phyloP scores from a whole-genome alignment of 2,888 invertebrate species.

The Eristalinus sepulchralis region DNA sequence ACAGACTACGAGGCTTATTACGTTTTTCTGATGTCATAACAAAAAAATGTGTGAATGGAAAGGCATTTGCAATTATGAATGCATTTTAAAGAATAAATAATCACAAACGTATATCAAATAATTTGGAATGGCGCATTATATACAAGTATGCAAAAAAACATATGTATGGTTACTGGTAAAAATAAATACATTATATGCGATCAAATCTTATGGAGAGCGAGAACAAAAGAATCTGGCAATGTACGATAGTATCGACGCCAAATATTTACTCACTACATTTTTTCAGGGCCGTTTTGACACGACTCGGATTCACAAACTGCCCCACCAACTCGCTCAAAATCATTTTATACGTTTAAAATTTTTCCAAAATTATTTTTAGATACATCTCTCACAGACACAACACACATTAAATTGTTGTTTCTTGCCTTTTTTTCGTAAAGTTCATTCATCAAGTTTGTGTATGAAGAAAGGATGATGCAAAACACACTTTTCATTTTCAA shows the following conservation, averaged over 20 bases:
- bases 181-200: background rate
- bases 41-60: too few relatives aligned
- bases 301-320: constrained; percentile 15
- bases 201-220: background rate
- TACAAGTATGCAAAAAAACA: background rate
- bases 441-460: constrained; percentile 30
- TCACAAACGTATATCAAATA: too few relatives aligned
- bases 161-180: background rate
- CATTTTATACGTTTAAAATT: constrained; percentile 36
- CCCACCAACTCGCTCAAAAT: constrained; percentile 8
- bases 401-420: constrained; percentile 10
- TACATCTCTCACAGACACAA: constrained; percentile 18
- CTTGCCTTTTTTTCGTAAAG: background rate
- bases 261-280: background rate
- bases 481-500: background rate
- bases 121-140: background rate
- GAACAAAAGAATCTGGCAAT: constrained; percentile 20
- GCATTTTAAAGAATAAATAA: too few relatives aligned
- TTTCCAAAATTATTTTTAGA: constrained; percentile 65
- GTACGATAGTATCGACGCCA: constrained; percentile 15
- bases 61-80: too few relatives aligned
- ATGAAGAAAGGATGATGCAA: constrained; percentile 14
- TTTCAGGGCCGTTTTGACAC: constrained; percentile 32
- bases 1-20: too few relatives aligned
- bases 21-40: too few relatives aligned